phyloP scores from a whole-genome alignment of 2,113 vertebrate genomes.

The Pelecanoides urinatrix region DNA sequence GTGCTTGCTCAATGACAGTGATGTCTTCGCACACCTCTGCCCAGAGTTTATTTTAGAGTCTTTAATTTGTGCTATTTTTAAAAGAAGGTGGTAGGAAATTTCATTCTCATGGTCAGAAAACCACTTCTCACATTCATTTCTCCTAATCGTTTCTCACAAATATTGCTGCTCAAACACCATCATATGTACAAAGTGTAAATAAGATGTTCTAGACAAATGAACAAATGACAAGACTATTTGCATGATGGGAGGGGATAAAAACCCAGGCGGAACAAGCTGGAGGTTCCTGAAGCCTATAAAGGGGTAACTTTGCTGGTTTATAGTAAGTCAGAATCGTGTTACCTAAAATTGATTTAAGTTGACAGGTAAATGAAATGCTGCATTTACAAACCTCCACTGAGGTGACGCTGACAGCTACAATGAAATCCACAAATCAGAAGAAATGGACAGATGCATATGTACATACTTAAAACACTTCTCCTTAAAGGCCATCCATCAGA shows the following conservation, averaged over 20 bases:
- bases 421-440: neutral
- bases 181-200: neutral
- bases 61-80: neutral
- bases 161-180: neutral
- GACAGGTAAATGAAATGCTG: neutral
- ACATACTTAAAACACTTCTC: neutral
- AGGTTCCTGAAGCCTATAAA: neutral
- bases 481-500: neutral
- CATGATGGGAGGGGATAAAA: neutral
- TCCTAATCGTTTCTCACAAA: neutral
- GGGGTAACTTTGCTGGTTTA: neutral
- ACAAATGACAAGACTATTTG: neutral
- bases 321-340: neutral
- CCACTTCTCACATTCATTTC: neutral
- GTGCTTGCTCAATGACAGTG: neutral
- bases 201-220: neutral
- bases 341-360: neutral
- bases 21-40: neutral
- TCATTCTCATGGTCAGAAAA: neutral
- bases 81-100: neutral
- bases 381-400: neutral
- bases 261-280: neutral
- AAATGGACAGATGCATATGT: neutral
- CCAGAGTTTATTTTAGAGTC: neutral
- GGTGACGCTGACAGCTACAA: neutral